Conservation (phyloP, 1,140 invertebrate species). For the Hydropsyche tenuis region DNA sequence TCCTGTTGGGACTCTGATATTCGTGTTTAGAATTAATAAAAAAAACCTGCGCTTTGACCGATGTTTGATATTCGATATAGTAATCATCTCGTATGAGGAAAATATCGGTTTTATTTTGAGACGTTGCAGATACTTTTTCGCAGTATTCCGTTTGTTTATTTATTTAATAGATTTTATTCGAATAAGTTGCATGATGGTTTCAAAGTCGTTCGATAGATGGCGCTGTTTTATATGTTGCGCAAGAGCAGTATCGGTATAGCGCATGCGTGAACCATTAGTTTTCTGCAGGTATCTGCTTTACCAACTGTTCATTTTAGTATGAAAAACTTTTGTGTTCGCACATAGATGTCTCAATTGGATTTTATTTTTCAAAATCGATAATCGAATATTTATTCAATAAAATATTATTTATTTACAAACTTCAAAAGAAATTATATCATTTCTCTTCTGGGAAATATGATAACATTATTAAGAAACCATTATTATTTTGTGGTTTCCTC, state of each 20-base stretch:
- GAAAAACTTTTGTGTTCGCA: neutral
- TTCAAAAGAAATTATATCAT: too few relatives aligned
- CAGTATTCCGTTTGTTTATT: too few relatives aligned
- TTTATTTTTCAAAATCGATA: too few relatives aligned
- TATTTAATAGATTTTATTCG: too few relatives aligned
- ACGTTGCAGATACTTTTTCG: too few relatives aligned
- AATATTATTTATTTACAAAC: too few relatives aligned
- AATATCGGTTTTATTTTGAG: too few relatives aligned
- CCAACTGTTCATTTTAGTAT: neutral
- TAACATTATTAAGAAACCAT: too few relatives aligned
- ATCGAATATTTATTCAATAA: too few relatives aligned
- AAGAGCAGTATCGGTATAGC: neutral
- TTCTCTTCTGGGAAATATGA: too few relatives aligned
- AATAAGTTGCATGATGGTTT: neutral
- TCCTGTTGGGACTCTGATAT: constrained; percentile 11
- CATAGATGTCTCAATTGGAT: neutral
- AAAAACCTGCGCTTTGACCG: neutral
- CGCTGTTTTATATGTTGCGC: neutral
- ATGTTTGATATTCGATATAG: too few relatives aligned
- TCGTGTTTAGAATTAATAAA: constrained; percentile 21
- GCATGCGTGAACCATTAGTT: constrained; percentile 7
- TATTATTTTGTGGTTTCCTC: too few relatives aligned
- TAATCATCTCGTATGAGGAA: neutral
- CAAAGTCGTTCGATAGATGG: neutral
- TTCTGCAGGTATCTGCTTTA: neutral